A percentile compares a stretch with the other conserved stretches of the same genome.
These are phyloP conservation scores for Cylindroiulus punctatus DNA, from an alignment of 2,888 invertebrate genomes.

Conservation along the genomic window DNA sequence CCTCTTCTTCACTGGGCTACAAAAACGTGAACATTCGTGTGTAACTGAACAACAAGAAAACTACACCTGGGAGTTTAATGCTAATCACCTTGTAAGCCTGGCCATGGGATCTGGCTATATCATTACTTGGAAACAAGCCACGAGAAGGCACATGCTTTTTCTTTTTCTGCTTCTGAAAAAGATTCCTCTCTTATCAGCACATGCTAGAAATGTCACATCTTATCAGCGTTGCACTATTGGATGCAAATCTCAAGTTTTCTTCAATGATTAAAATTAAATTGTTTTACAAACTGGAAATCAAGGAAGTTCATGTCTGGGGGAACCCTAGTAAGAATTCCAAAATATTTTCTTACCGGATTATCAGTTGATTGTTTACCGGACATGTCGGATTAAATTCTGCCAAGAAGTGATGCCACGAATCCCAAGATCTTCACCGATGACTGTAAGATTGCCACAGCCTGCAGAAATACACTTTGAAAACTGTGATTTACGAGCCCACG, in stretches of 20 bases:
- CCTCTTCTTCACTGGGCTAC: not conserved
- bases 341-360: not conserved
- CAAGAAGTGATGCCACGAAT: not conserved
- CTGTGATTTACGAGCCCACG: not conserved
- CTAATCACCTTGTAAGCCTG: not conserved
- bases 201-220: no score
- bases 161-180: constrained; percentile 6
- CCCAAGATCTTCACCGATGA: not conserved
- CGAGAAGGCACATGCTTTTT: not conserved
- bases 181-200: not conserved
- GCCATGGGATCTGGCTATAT: not conserved
- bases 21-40: not conserved
- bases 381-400: not conserved
- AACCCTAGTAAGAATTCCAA: no score
- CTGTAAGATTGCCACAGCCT: not conserved
- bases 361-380: not conserved
- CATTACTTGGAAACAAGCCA: not conserved
- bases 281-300: no score
- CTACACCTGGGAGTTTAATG: not conserved
- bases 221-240: no score
- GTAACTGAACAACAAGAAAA: not conserved
- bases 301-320: no score
- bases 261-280: no score
- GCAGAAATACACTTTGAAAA: not conserved
- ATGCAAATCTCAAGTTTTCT: no score